These are phyloP conservation scores for Chelidonichthys spinosus DNA, from an alignment of 2,797 vertebrate species.

Conservation along the genomic window DNA sequence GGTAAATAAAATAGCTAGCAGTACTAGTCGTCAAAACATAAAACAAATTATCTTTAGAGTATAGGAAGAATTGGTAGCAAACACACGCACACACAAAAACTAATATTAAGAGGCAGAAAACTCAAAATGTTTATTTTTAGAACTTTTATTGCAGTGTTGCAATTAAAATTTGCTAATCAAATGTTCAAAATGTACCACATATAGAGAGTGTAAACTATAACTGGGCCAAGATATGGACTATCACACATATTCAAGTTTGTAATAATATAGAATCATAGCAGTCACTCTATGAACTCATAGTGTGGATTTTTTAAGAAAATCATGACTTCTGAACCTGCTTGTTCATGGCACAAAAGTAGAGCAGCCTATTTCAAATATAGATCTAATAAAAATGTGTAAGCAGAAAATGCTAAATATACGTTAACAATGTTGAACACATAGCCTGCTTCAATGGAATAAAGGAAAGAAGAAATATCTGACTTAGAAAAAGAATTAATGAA, in stretches of 20 bases:
- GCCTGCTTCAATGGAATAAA: background rate
- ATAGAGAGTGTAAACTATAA: background rate
- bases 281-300: background rate
- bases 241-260: background rate
- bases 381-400: background rate
- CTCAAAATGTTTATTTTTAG: background rate
- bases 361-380: background rate
- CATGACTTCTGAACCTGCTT: background rate
- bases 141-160: background rate
- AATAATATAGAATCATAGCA: background rate
- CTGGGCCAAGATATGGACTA: background rate
- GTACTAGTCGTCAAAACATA: background rate
- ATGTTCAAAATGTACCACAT: background rate
- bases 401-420: slow-evolving; percentile 10
- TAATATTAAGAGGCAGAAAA: background rate
- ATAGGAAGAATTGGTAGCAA: background rate
- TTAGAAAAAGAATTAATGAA: background rate
- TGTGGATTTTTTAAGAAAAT: background rate
- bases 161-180: background rate
- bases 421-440: background rate
- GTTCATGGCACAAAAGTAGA: background rate
- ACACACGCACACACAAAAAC: background rate
- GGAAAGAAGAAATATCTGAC: background rate
- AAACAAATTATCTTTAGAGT: background rate
- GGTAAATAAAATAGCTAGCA: background rate